phyloP scores from a whole-genome alignment of 2,797 vertebrate genomes.

The Epinephelus awoara region DNA sequence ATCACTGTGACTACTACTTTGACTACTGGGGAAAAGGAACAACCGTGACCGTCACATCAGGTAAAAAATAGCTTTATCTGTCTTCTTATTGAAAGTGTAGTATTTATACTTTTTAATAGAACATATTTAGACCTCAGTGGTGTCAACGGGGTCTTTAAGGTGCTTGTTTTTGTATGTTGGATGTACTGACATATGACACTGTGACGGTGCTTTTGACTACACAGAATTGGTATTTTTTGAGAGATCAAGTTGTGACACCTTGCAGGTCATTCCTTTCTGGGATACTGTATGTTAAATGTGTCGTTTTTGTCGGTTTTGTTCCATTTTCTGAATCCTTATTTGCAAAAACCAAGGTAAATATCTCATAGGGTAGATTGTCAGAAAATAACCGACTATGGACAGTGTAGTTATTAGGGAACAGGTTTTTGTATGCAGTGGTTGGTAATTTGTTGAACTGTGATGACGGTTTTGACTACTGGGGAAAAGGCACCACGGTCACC shows the following conservation, averaged over 20 bases:
- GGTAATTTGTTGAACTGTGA: slow-evolving; percentile 52
- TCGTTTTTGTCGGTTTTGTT: background rate
- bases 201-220: slow-evolving; percentile 74
- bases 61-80: slow-evolving; percentile 66
- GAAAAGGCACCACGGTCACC: slow-evolving; percentile 61
- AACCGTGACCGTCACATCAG: slow-evolving; percentile 79
- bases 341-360: background rate
- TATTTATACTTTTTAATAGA: background rate
- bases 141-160: background rate
- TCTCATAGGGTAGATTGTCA: background rate
- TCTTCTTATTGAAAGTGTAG: background rate
- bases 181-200: slow-evolving; percentile 32
- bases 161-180: slow-evolving; percentile 50
- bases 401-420: background rate
- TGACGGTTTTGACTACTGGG: slow-evolving; percentile 78
- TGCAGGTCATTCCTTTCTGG: background rate
- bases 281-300: background rate
- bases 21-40: slow-evolving; percentile 79
- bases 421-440: slow-evolving; percentile 49
- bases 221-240: background rate
- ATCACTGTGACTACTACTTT: slow-evolving; percentile 64
- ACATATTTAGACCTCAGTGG: background rate
- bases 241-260: background rate
- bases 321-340: background rate
- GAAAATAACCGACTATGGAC: too few relatives aligned